Conservation (phyloP, 2,797 vertebrate species). For the Halcyon badia region DNA sequence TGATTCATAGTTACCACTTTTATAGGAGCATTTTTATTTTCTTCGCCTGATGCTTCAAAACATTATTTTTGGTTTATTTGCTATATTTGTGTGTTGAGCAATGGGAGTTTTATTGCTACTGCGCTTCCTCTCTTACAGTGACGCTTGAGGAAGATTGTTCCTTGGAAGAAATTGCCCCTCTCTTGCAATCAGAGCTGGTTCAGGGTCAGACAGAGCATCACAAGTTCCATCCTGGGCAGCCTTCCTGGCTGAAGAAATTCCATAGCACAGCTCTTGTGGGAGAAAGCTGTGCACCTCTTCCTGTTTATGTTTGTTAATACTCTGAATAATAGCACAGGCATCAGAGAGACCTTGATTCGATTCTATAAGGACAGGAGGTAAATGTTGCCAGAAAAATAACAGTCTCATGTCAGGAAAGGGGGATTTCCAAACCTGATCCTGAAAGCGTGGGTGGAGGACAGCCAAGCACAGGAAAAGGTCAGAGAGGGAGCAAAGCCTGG, state of each 20-base stretch:
- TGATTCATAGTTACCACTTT: not conserved
- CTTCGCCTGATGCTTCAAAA: not conserved
- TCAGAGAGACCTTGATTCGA: not conserved
- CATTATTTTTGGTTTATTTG: not conserved
- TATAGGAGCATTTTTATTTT: not conserved
- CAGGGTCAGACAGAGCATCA: not conserved
- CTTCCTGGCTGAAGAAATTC: not conserved
- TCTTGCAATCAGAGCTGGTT: not conserved
- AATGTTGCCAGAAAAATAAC: constrained; percentile 25
- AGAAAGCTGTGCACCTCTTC: not conserved
- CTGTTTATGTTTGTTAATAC: not conserved
- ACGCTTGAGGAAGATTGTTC: not conserved
- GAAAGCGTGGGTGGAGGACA: constrained; percentile 2
- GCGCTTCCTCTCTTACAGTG: not conserved
- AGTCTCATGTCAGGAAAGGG: not conserved
- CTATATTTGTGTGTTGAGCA: not conserved
- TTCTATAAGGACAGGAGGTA: not conserved
- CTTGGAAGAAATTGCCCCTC: not conserved
- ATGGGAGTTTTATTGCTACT: not conserved
- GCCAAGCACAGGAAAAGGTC: constrained; percentile 10
- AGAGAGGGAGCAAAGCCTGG: not conserved
- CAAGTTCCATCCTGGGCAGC: not conserved
- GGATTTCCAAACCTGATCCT: constrained; percentile 32
- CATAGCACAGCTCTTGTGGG: not conserved
- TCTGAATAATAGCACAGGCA: not conserved